Conservation (phyloP, 2,888 invertebrate genomes). For the Oegoconia quadripuncta region DNA sequence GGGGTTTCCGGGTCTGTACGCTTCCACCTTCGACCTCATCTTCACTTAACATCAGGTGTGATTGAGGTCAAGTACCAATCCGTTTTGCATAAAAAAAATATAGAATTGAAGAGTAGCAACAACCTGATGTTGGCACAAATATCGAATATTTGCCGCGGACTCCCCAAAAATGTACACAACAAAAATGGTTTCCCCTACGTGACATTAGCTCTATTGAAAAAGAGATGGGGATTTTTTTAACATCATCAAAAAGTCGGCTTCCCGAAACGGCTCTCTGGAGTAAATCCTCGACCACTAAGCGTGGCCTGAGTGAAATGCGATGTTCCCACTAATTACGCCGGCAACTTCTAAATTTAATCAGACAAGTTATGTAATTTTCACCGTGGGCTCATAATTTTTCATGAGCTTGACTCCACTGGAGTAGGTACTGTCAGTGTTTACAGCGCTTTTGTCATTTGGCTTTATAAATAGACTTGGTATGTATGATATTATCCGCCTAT, state of each 20-base stretch:
- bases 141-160: too few relatives aligned
- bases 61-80: too few relatives aligned
- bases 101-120: too few relatives aligned
- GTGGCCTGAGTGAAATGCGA: conserved; percentile 72
- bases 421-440: conserved; percentile 25
- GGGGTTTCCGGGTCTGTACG: too few relatives aligned
- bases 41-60: too few relatives aligned
- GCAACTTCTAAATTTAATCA: conserved; percentile 78
- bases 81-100: too few relatives aligned
- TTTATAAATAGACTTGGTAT: not conserved
- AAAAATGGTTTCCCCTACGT: conserved; percentile 4
- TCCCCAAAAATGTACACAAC: not conserved
- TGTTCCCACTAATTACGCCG: conserved; percentile 68
- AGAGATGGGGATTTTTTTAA: conserved; percentile 20
- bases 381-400: conserved; percentile 66
- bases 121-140: too few relatives aligned
- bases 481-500: too few relatives aligned
- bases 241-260: conserved; percentile 27
- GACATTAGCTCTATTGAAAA: conserved; percentile 13
- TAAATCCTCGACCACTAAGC: conserved; percentile 42
- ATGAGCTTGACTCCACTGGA: conserved; percentile 35
- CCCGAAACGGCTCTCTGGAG: conserved; percentile 18
- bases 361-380: conserved; percentile 69
- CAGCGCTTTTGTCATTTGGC: not conserved
- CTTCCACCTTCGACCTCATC: too few relatives aligned